Evolutionary conservation across 2,797 vertebrate genomes (phyloP).

Genomic region (Protosalanx chinensis): DNA sequence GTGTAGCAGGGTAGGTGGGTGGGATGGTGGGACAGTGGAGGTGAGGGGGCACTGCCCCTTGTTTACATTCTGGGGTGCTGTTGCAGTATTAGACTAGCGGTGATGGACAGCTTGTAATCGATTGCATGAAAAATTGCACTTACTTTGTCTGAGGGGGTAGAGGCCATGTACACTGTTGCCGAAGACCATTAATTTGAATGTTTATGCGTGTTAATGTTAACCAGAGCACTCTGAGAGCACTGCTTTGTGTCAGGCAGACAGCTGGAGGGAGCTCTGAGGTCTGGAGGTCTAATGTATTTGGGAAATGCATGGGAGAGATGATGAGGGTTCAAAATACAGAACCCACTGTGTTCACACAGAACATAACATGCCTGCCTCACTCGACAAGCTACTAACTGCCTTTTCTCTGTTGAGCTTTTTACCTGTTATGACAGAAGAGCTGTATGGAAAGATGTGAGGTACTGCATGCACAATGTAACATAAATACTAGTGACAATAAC

Average conservation of each 20-base stretch:
- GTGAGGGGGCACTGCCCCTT: conserved; percentile 11
- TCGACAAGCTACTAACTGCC: conserved; percentile 30
- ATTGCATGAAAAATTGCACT: conserved; percentile 48
- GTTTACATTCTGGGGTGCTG: conserved; percentile 34
- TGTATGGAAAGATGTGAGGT: conserved; percentile 14
- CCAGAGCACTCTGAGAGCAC: conserved; percentile 51
- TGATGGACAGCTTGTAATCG: conserved; percentile 41
- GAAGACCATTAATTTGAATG: conserved; percentile 59
- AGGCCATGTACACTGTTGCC: conserved; percentile 37
- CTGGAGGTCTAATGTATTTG: conserved; percentile 31
- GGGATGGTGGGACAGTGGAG: too few species aligned
- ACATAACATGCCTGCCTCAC: conserved; percentile 4
- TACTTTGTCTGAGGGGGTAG: conserved; percentile 32
- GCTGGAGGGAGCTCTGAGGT: conserved; percentile 18
- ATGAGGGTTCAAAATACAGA: conserved; percentile 34
- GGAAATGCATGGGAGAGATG: conserved; percentile 23
- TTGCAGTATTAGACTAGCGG: conserved; percentile 32
- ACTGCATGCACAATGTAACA: conserved; percentile 12
- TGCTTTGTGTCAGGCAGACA: conserved; percentile 58
- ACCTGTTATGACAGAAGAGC: conserved; percentile 27
- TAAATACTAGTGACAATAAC: conserved; percentile 36
- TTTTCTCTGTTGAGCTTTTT: conserved; percentile 32
- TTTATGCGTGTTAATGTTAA: conserved; percentile 65
- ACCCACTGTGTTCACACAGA: conserved; percentile 29
- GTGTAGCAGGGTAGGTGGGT: too few species aligned